Evolutionary conservation across 2,113 vertebrate species (phyloP).

Genomic region (Sylvia atricapilla): DNA sequence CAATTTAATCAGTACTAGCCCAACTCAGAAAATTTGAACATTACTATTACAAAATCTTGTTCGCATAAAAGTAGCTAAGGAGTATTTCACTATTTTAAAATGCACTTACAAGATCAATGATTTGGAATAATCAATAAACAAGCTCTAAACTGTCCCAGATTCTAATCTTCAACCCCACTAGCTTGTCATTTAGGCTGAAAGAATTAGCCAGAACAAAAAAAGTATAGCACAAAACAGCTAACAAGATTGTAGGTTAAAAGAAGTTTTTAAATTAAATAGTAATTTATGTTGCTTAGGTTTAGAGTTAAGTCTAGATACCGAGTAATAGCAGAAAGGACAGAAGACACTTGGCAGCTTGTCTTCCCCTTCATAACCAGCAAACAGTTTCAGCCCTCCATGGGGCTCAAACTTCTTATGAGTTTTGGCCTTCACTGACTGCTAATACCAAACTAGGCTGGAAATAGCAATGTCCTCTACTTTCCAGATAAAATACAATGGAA

Average conservation of each 20-base stretch:
- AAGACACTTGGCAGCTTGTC: background rate
- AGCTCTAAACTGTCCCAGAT: background rate
- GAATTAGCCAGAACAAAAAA: background rate
- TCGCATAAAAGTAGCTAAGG: background rate
- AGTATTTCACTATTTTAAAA: background rate
- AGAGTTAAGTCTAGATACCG: background rate
- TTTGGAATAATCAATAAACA: background rate
- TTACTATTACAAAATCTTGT: background rate
- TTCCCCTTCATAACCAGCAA: background rate
- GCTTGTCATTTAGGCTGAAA: background rate
- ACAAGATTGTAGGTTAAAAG: background rate
- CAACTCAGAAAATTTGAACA: background rate
- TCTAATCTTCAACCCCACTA: background rate
- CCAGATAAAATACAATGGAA: background rate
- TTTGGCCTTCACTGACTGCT: background rate
- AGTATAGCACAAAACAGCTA: background rate
- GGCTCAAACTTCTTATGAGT: background rate
- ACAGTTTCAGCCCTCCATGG: background rate
- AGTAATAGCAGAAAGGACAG: background rate
- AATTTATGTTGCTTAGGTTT: background rate
- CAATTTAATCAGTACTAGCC: background rate
- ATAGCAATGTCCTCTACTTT: background rate
- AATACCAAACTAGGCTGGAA: background rate
- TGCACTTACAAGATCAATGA: background rate
- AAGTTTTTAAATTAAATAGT: background rate